Percentiles rank a stretch among this genome's conserved stretches.
Conservation (phyloP, 2,113 vertebrate genomes). For the Leptobrachium ailaonicum region DNA sequence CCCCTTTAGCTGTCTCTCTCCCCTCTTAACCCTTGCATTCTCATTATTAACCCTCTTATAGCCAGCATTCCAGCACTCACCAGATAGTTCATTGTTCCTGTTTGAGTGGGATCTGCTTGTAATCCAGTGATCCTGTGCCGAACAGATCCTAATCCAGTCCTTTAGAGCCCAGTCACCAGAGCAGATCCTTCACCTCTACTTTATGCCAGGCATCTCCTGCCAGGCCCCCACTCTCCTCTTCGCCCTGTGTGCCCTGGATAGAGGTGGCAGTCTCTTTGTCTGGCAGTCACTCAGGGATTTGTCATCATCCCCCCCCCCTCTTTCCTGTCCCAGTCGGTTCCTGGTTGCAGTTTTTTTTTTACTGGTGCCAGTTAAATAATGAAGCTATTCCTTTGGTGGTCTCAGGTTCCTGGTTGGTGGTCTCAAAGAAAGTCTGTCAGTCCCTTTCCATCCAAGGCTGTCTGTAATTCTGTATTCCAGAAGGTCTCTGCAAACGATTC, state of each 20-base stretch:
- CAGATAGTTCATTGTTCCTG: conserved; percentile 46
- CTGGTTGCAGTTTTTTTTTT: background rate
- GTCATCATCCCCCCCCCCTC: background rate
- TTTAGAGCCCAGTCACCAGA: background rate
- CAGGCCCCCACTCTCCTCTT: background rate
- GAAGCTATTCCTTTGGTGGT: background rate
- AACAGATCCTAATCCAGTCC: conserved; percentile 19
- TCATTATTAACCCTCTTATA: background rate
- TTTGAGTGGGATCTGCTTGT: background rate
- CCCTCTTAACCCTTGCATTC: background rate
- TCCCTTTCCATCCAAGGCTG: background rate
- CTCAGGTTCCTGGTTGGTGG: background rate
- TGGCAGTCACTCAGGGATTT: conserved; percentile 6
- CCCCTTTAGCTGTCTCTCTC: background rate
- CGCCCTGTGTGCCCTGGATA: background rate
- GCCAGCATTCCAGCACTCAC: conserved; percentile 20
- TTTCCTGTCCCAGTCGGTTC: background rate
- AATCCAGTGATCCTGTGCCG: conserved; percentile 7
- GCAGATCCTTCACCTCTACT: conserved; percentile 5
- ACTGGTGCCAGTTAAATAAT: too few relatives aligned
- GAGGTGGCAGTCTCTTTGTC: conserved; percentile 16
- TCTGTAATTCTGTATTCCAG: background rate
- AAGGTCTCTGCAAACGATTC: background rate
- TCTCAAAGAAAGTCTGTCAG: background rate
- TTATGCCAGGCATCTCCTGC: conserved; percentile 25